Percentiles rank a stretch among this genome's conserved stretches.
Conservation (phyloP, 2,888 invertebrate genomes). For the Tinea pellionella region DNA sequence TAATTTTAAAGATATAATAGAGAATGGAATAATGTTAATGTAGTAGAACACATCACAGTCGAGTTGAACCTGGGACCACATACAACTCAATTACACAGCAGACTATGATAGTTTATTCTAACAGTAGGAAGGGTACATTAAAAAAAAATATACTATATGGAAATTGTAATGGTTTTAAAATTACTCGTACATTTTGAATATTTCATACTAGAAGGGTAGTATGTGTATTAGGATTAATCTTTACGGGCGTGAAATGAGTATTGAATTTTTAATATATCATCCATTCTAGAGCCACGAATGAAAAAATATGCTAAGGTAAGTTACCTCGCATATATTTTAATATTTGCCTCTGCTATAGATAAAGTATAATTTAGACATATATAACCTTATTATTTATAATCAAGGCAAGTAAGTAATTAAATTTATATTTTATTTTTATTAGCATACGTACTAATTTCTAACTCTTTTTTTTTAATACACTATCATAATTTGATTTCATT, state of each 20-base stretch:
- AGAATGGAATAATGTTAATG: too few species aligned
- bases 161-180: background rate
- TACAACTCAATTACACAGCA: too few species aligned
- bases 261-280: conserved; percentile 12
- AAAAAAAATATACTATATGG: background rate
- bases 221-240: background rate
- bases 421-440: background rate
- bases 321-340: background rate
- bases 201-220: background rate
- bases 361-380: background rate
- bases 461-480: too few species aligned
- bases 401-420: too few species aligned
- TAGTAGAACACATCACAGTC: too few species aligned
- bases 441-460: too few species aligned
- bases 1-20: too few species aligned
- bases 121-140: too few species aligned
- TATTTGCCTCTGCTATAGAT: background rate
- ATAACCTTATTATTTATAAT: background rate
- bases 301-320: background rate
- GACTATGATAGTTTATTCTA: too few species aligned
- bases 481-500: too few species aligned
- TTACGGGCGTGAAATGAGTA: conserved; percentile 7
- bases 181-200: background rate
- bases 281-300: background rate
- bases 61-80: background rate